Conservation (phyloP, 2,888 invertebrate species). For the Mamestra brassicae region DNA sequence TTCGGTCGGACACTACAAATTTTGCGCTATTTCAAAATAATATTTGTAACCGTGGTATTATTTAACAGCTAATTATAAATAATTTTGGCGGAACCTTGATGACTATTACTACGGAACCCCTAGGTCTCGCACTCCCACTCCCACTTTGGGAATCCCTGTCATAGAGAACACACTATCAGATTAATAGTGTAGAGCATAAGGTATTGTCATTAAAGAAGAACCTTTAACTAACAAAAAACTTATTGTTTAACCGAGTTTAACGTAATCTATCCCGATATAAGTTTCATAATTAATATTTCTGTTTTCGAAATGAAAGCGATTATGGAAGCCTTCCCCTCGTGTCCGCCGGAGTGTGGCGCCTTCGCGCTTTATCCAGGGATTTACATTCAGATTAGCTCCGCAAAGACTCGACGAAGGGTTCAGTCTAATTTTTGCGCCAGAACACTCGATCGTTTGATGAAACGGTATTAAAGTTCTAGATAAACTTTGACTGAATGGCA, state of each 20-base stretch:
- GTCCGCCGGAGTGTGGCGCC: neutral
- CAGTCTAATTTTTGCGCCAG: constrained; percentile 34
- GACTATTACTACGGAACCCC: no score
- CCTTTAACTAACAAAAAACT: neutral
- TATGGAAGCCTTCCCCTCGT: no score
- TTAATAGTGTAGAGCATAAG: no score
- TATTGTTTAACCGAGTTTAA: neutral
- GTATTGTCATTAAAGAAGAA: neutral
- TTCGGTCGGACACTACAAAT: no score
- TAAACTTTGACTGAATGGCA: constrained; percentile 37
- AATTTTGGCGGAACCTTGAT: no score
- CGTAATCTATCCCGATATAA: constrained; percentile 25
- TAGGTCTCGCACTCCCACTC: no score
- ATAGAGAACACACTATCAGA: neutral
- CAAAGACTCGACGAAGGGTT: constrained; percentile 12
- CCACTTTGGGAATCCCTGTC: no score
- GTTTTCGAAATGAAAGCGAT: constrained; percentile 3
- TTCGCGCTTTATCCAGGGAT: constrained; percentile 14
- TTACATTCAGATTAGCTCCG: constrained; percentile 32
- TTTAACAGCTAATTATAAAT: no score
- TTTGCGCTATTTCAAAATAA: no score
- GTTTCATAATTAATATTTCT: constrained; percentile 31
- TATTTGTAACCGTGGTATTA: no score
- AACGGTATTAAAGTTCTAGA: constrained; percentile 24
- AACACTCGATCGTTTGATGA: constrained; percentile 20